Evolutionary conservation across 2,113 vertebrate species (phyloP), one percentile per base, ranked within the genome.

Genomic region (Xerus inauris): DNA sequence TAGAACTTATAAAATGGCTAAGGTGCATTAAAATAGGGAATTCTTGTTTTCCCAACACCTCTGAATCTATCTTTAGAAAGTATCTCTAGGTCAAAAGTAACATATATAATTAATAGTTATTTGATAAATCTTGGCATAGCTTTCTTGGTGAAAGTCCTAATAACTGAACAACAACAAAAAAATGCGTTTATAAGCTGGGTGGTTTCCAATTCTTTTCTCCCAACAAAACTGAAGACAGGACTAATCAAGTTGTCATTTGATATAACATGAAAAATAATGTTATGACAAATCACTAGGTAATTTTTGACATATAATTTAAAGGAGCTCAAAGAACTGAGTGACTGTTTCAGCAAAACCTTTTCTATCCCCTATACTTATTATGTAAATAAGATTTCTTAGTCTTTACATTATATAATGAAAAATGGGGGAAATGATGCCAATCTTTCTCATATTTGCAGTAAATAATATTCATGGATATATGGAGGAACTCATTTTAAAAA

Each of bases 141-240:
- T 83, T 89, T 95, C 42, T 86, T 79, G 40, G 64, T 10, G 32
- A 85, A 94, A 90, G 42, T 40, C 17, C 75, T 89, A 54, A 86
- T 69, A 82, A 45, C 40, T 71, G 22, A 40, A 87, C 86, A 57
- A 57, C 54, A 57, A 51, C 20, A n/a, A 28, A 77, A 92, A 92
- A 92, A 81, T 85, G 90, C 38, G 28, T 72, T 94, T 83, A 35
- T 26, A 51, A 96, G 49, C 45, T 75, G 90, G 30, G 38, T 95
- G 22, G 51, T 94, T 97, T 94, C 88, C 76, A 92, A 64, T 32
- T 92, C 64, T 95, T 96, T 96, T 94, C 28, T 57, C 57, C 59
- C 30, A 88, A 51, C 35, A 85, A 96, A 97, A 84, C 7, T 77
- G 81, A 97, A 96, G 80, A 84, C 85, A 96, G 65, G 91, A 65